Base-by-base conservation (phyloP, 2,888 invertebrate species). In the Caenorhabditis wallacei region DNA sequence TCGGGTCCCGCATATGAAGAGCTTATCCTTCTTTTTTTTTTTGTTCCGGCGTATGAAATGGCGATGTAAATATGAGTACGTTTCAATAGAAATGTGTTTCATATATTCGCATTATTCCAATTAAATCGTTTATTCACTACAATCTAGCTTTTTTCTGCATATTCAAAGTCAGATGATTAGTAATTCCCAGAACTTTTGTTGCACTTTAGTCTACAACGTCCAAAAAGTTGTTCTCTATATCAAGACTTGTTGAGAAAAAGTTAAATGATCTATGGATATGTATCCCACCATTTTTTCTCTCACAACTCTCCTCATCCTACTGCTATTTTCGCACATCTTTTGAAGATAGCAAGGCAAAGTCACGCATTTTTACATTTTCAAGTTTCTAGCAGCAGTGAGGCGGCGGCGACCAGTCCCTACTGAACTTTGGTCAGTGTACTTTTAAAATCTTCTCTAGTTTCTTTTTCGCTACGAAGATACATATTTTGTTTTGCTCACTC, bases 351-450 rank as follows among this genome's bases (percentile, higher is more conserved):
- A 40, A 37, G 57, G 13, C 20, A 37, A 24, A 46, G 61, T 61
- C 61, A 61, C 61, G 43, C 63, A 48, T 63, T 63, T 63, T 24
- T 30, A 24, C 46, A 24, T 48, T 61, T 61, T 61, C 20, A 13
- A 40, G 40, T 61, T 43, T 24, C 40, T 8, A 30, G 30, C 40
- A 24, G 24, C 40, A 43, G 61, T 24, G 61, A 24, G n/a, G 18
- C 51, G n/a, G 18, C 51, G n/a, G 20, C 18, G 2, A n/a, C 20
- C 20, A n/a, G 61, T 24, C 40, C 7, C 43, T 5, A 43, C 26
- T 63, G 63, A 48, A 48, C 63, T 63, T 63, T 63, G 48, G 10
- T 26, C 48, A 24, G 46, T 63, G 63, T 18, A 63, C 63, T 63
- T 63, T 63, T 20, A 10, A 43, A 63, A 3, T 24, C 18, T 16